Evolutionary conservation across 2,113 vertebrate species (phyloP), one percentile per base, ranked within the genome.

Genomic region (Ornithorhynchus anatinus): DNA sequence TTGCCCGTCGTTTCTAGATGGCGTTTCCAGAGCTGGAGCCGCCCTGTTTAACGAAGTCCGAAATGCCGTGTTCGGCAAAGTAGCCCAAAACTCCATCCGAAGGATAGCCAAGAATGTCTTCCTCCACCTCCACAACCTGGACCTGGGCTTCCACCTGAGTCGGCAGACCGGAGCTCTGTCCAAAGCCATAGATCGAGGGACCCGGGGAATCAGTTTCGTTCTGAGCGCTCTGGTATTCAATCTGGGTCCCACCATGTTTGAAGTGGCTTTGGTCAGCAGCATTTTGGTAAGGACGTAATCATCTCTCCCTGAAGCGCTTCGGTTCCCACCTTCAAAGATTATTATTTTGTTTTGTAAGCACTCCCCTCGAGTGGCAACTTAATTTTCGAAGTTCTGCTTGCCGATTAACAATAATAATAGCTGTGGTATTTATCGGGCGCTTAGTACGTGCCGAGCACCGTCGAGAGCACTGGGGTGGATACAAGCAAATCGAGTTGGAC

Each of bases 51-150:
- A 99, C 61, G 98, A 99, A 93, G 91, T 97, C 32, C 92, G 97
- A 88, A 99, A 99, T 79, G 97, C 95, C 17, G 96, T 98, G 22
- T 99, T 99, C 69, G 96, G 97, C 72, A 98, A 99, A 70, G 98
- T 99, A 83, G 97, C 98, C 60, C 98, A 99, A 86, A 99, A 92
- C 87, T 99, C 98, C 59, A 99, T 99, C 85, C 86, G 98, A 40
- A 95, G 97, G 80, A 98, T 99, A 70, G 98, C 98, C 40, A 98
- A 89, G 84, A 99, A 98, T 16, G 97, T 99, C 72, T 99, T 99
- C 73, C 94, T 99, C 23, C 98, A 99, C 90, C 93, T 99, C 80
- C 98, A 99, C 89, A 98, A 94, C 86, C 91, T 99, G 89, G 98
- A 99, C 75, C 85, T 99, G 79, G 91, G 93, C 1, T 99, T 99